Conservation (phyloP, 1,140 invertebrate genomes). For the Drosophila eugracilis region DNA sequence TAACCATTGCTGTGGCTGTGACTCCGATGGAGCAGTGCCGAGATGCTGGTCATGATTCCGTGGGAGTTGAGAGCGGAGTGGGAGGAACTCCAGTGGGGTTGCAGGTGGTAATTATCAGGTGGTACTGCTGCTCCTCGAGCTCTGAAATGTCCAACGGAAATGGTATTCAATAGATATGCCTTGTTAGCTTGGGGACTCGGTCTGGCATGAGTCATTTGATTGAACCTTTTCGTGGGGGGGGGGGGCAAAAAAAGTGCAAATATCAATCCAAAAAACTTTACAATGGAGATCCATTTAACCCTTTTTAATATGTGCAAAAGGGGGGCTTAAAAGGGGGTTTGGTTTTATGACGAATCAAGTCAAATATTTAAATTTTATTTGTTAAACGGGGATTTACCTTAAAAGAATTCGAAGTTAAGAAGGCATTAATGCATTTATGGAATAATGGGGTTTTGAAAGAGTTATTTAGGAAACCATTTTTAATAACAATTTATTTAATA, state of each 20-base stretch:
- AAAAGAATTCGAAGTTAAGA: no score
- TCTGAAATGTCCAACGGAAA: conserved; percentile 73
- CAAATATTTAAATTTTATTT: conserved; percentile 10
- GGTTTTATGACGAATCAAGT: conserved; percentile 2
- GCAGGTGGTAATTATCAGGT: conserved; percentile 65
- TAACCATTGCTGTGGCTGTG: conserved; percentile 60
- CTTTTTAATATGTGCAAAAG: background rate
- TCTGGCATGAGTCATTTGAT: conserved; percentile 41
- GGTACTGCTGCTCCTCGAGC: conserved; percentile 31
- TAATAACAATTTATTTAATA: no score
- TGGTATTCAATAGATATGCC: conserved; percentile 73
- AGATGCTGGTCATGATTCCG: conserved; percentile 68
- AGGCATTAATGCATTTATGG: no score
- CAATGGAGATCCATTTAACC: conserved; percentile 15
- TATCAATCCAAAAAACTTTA: background rate
- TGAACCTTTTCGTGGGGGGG: background rate
- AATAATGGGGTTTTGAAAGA: no score
- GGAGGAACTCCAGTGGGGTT: conserved; percentile 8
- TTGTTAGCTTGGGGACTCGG: conserved; percentile 43
- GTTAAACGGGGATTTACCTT: conserved; percentile 11
- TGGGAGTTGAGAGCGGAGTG: background rate
- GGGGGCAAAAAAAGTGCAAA: background rate
- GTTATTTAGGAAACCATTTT: no score
- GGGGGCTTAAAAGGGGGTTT: background rate
- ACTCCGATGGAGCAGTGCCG: conserved; percentile 68